Evolutionary conservation across 2,113 vertebrate genomes (phyloP).

Genomic region (Syrrhaptes paradoxus): DNA sequence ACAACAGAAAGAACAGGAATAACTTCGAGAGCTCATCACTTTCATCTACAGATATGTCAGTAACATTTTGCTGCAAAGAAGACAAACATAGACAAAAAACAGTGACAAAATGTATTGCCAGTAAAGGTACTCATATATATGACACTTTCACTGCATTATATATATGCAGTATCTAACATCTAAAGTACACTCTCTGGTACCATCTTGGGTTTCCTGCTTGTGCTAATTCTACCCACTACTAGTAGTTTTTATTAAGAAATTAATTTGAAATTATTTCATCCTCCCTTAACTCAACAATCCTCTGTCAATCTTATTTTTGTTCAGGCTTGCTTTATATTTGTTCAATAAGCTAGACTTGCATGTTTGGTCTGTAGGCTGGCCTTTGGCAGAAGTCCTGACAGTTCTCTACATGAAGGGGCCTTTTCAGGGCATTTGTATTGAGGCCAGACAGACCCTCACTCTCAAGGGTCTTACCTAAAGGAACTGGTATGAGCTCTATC

Average conservation of each 20-base stretch:
- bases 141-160: not conserved
- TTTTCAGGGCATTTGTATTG: not conserved
- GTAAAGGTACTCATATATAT: not conserved
- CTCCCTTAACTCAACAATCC: not conserved
- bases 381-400: not conserved
- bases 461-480: not conserved
- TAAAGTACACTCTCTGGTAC: not conserved
- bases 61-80: not conserved
- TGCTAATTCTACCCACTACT: not conserved
- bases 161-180: not conserved
- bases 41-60: not conserved
- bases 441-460: not conserved
- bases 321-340: not conserved
- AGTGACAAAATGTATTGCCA: slow-evolving; percentile 4
- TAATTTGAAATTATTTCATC: not conserved
- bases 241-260: not conserved
- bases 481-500: not conserved
- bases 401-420: not conserved
- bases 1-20: not conserved
- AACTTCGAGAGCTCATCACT: not conserved
- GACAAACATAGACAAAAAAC: not conserved
- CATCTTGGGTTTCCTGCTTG: not conserved
- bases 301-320: not conserved
- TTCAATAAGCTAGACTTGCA: not conserved
- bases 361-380: not conserved